These are phyloP conservation scores for Dermochelys coriacea DNA, from an alignment of 2,797 vertebrate species.

Conservation along the genomic window DNA sequence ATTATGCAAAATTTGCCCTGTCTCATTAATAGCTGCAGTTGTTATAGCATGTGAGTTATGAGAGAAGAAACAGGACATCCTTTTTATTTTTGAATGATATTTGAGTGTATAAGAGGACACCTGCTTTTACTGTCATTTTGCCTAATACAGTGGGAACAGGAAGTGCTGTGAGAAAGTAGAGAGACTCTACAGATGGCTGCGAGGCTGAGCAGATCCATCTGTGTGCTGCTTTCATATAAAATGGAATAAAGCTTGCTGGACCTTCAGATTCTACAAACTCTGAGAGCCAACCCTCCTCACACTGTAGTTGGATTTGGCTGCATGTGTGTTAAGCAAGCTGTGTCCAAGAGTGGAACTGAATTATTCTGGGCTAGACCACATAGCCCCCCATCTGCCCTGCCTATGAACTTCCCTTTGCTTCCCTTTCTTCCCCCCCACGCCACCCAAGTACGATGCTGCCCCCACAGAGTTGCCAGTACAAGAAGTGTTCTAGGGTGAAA, in stretches of 20 bases:
- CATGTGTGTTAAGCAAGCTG: not conserved
- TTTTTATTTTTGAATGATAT: not conserved
- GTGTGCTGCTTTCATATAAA: not conserved
- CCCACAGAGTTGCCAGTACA: not conserved
- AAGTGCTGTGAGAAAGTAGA: not conserved
- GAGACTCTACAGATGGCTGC: not conserved
- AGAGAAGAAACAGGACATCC: not conserved
- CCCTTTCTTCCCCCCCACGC: no score
- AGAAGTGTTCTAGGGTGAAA: not conserved
- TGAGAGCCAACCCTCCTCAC: not conserved
- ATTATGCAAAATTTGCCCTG: not conserved
- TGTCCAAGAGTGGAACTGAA: not conserved
- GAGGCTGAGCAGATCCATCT: not conserved
- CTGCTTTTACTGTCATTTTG: not conserved
- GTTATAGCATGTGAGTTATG: not conserved
- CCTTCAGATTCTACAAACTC: not conserved
- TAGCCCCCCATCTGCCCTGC: no score
- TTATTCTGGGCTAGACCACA: no score
- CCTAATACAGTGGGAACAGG: not conserved
- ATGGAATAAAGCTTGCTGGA: not conserved
- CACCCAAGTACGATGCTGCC: no score
- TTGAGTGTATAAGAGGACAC: not conserved
- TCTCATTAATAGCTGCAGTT: not conserved
- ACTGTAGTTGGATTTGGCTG: not conserved
- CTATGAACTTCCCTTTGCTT: no score